Conservation (phyloP, 2,797 vertebrate genomes). For the Hozukius guyotensis region DNA sequence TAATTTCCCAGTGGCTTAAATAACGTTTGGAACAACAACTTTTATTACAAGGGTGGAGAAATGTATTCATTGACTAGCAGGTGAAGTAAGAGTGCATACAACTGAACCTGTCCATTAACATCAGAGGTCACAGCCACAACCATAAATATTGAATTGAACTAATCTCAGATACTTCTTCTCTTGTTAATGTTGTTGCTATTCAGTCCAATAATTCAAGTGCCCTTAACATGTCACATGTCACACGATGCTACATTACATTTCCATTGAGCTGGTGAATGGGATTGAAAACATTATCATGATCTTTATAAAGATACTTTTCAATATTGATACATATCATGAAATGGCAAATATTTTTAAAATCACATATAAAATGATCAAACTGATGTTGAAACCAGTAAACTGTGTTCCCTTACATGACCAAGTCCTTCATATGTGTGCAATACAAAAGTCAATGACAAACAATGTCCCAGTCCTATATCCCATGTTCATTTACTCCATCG, state of each 20-base stretch:
- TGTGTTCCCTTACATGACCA: not conserved
- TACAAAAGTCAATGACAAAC: not conserved
- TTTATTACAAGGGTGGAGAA: not conserved
- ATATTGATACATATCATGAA: not conserved
- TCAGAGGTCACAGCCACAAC: not conserved
- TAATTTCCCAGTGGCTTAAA: not conserved
- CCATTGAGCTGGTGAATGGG: not conserved
- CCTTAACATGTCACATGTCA: not conserved
- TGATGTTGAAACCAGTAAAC: not conserved
- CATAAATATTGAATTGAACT: not conserved
- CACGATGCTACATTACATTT: not conserved
- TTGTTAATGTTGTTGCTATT: not conserved
- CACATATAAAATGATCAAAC: no score
- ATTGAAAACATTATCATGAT: not conserved
- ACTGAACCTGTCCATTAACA: no score
- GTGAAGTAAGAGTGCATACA: no score
- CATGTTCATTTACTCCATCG: not conserved
- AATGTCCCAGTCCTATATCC: not conserved
- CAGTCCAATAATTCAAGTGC: not conserved
- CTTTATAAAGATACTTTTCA: not conserved
- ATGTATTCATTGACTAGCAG: no score
- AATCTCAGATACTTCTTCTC: not conserved
- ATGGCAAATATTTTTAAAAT: not conserved
- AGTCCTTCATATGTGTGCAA: not conserved
- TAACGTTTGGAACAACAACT: not conserved